phyloP scores from a whole-genome alignment of 35 echinoderm and acorn worm species.

The Anneissia japonica region DNA sequence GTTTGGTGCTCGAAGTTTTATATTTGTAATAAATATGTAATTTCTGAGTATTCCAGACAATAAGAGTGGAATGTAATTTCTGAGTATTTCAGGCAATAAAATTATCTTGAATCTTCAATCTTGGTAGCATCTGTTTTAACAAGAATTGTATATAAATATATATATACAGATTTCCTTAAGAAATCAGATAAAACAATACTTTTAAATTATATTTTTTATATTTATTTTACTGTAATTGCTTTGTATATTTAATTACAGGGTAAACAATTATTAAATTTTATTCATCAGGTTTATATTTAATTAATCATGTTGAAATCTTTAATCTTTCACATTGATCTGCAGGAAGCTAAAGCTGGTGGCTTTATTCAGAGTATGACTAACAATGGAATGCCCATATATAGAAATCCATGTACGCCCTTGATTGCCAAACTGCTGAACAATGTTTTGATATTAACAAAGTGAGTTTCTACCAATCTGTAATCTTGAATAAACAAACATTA shows the following conservation, averaged over 20 bases:
- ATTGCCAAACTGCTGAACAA: conserved; percentile 69
- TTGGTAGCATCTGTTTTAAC: too few relatives aligned
- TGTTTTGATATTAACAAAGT: conserved; percentile 66
- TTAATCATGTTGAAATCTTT: too few relatives aligned
- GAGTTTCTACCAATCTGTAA: too few relatives aligned
- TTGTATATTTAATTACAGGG: background rate
- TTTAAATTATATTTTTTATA: background rate
- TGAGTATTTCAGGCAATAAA: too few relatives aligned
- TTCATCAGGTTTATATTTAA: too few relatives aligned
- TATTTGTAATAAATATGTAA: too few relatives aligned
- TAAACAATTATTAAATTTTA: background rate
- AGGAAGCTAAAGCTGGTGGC: conserved; percentile 72
- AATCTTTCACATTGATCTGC: too few relatives aligned
- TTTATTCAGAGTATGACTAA: conserved; percentile 38
- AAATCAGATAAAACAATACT: background rate
- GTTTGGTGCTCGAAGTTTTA: too few relatives aligned
- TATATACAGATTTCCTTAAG: background rate
- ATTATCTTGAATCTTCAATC: too few relatives aligned
- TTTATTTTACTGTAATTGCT: background rate
- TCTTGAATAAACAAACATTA: too few relatives aligned
- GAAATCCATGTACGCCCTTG: conserved; percentile 57
- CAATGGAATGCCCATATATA: conserved; percentile 53
- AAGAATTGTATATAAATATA: background rate
- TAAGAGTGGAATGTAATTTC: too few relatives aligned
- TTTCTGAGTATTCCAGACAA: too few relatives aligned